These are phyloP conservation scores for Andrena bucephala DNA, from an alignment of 2,888 invertebrate species.

Conservation along the genomic window DNA sequence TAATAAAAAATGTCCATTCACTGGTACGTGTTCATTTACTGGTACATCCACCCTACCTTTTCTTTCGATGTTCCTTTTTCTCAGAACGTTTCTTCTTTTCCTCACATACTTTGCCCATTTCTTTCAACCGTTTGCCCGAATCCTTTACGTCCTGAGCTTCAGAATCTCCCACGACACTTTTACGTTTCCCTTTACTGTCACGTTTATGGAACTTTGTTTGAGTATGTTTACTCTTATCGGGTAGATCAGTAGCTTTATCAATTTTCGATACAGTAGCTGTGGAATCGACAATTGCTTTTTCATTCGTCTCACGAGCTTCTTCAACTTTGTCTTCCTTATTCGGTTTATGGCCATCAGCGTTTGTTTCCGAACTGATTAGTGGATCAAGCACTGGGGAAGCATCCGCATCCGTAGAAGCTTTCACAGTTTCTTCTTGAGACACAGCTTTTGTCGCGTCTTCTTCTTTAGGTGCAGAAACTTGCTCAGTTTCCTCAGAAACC, in stretches of 20 bases:
- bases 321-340: not conserved
- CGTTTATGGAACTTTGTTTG: constrained; percentile 40
- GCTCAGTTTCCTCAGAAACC: constrained; percentile 13
- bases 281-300: not conserved
- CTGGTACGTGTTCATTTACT: too few relatives aligned
- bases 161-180: not conserved
- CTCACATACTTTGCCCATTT: not conserved
- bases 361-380: not conserved
- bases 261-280: constrained; percentile 7
- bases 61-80: not conserved
- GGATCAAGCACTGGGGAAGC: constrained; percentile 48
- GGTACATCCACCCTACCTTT: not conserved
- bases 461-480: constrained; percentile 12
- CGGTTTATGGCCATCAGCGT: constrained; percentile 5
- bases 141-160: not conserved
- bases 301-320: not conserved
- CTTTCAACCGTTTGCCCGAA: not conserved
- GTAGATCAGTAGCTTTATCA: constrained; percentile 41
- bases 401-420: not conserved
- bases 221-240: constrained; percentile 32
- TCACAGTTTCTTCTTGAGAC: constrained; percentile 17
- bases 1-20: too few relatives aligned
- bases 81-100: constrained; percentile 3
- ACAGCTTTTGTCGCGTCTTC: not conserved
- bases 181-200: constrained; percentile 5